Base-by-base conservation (phyloP, 1,140 invertebrate genomes). In the Copidosoma floridanum region DNA sequence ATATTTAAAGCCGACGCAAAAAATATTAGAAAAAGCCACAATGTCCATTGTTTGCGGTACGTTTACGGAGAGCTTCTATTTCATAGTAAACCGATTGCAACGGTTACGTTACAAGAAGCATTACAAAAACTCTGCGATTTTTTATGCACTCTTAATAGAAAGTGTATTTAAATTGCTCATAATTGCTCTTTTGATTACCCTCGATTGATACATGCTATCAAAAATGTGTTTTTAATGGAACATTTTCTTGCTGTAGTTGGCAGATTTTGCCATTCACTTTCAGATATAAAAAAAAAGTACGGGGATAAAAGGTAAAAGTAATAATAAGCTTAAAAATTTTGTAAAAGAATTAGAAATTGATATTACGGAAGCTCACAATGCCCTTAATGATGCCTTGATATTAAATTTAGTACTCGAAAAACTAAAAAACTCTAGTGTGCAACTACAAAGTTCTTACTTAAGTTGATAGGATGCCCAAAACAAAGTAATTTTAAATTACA, bases 171-270 rank as follows among this genome's bases (percentile, higher is more conserved):
- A 47, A 53, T 50, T 24, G 54, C 46, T 3, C 63, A 54, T 41
- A 56, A 64, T 24, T 60, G 57, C 27, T 40, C n/a, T 16, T 64
- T 64, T 44, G 57, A 60, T 55, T 56, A 56, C 20, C 47, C 62
- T 6, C 37, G 38, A 23, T 40, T 64, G 23, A 37, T 60, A 47
- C 24, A 35, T 48, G 48, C 57, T 12, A 47, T 58, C 7, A 47
- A 57, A 37, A 57, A 50, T 27, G 37, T 46, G 11, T 40, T n/a
- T 57, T 53, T 61, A 41, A 24, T 27, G 20, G 40, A 54, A 6
- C 40, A 65, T 47, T 61, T 47, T 27, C 10, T 54, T 35, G 53
- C 46, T 51, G 21, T 65, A 40, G 20, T 64, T 32, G 12, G 26
- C 18, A 54, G 58, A 18, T 65, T 65, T 40, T 47, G 23, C 3